These are phyloP conservation scores for Myanophis thanlyinensis DNA, from an alignment of 2,113 vertebrate genomes.

Conservation along the genomic window DNA sequence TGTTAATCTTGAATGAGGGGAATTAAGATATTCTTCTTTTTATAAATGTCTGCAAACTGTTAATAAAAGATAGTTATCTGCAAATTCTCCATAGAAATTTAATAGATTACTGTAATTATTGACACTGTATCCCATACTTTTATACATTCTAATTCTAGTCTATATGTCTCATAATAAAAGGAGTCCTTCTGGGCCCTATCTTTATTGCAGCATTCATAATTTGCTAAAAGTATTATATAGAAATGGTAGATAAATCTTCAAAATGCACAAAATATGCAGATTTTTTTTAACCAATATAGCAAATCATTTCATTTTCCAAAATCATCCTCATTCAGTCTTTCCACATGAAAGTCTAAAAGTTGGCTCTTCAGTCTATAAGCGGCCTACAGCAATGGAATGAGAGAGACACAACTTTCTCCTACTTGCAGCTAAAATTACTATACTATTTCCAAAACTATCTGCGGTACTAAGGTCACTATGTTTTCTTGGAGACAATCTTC, in stretches of 20 bases:
- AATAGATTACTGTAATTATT: neutral
- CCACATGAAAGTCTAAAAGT: neutral
- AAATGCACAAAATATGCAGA: neutral
- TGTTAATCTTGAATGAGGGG: neutral
- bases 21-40: neutral
- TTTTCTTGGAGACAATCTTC: conserved; percentile 42
- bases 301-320: neutral
- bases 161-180: neutral
- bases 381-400: neutral
- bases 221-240: neutral
- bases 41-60: neutral
- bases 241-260: neutral
- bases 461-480: conserved; percentile 46
- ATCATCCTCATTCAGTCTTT: neutral
- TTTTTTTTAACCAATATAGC: neutral
- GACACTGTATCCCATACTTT: neutral
- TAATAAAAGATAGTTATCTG: neutral
- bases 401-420: neutral
- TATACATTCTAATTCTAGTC: neutral
- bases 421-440: conserved; percentile 53
- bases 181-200: neutral
- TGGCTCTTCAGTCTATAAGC: neutral
- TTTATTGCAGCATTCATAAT: neutral
- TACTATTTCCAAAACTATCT: conserved; percentile 51
- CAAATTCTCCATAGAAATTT: neutral